Evolutionary conservation across 92 coral and sea anemone species (phyloP).

Genomic region (Pocillopora grandis): DNA sequence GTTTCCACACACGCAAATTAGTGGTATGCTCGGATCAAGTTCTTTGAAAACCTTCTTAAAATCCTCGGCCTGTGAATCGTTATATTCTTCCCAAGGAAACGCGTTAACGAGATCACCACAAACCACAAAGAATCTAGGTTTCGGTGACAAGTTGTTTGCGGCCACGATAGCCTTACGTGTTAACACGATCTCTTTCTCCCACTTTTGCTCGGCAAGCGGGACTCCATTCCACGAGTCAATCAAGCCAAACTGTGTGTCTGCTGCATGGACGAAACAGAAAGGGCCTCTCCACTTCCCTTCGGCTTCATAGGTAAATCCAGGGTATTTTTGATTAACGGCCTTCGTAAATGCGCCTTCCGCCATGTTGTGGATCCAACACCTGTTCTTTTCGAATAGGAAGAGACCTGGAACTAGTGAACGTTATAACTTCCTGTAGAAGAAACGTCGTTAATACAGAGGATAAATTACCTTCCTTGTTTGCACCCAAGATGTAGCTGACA

Average conservation of each 20-base stretch:
- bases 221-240: conserved; percentile 94
- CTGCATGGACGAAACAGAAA: conserved; percentile 90
- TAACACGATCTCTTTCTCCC: conserved; percentile 85
- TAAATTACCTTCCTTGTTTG: background rate
- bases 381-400: conserved; percentile 19
- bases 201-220: conserved; percentile 76
- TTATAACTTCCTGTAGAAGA: conserved; percentile 8
- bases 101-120: conserved; percentile 99
- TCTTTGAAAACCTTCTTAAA: conserved; percentile 86
- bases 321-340: conserved; percentile 67
- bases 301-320: conserved; percentile 77
- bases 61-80: conserved; percentile 88
- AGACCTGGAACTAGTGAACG: conserved; percentile 30
- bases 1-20: conserved; percentile 96
- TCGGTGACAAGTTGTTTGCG: conserved; percentile 84
- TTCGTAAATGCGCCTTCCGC: conserved; percentile 64
- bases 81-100: conserved; percentile 74
- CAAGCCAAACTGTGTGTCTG: conserved; percentile 96
- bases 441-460: background rate
- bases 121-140: conserved; percentile 95
- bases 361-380: conserved; percentile 67
- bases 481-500: background rate
- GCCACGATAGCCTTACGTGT: conserved; percentile 81
- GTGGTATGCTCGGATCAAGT: conserved; percentile 86
- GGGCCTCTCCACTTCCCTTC: conserved; percentile 96